phyloP scores from a whole-genome alignment of 2,113 vertebrate genomes.

The Electrona antarctica region DNA sequence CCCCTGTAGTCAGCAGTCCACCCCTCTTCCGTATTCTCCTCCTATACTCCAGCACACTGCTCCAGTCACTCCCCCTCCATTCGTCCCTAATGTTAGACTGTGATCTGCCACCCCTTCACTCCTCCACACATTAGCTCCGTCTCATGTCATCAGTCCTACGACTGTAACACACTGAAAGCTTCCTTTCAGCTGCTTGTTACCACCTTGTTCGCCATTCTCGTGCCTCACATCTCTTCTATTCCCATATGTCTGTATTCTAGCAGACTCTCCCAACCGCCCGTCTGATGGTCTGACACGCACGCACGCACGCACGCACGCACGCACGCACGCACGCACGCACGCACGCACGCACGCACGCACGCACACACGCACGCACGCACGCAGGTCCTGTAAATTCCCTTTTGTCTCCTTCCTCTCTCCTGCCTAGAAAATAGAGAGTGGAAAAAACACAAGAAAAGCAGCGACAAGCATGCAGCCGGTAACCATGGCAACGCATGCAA shows the following conservation, averaged over 20 bases:
- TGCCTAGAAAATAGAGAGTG: not conserved
- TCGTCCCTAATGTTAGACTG: not conserved
- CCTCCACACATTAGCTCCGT: no score
- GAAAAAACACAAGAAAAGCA: conserved; percentile 29
- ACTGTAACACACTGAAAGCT: no score
- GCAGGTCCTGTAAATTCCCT: no score
- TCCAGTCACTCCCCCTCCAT: not conserved
- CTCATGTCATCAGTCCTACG: no score
- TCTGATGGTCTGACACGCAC: no score
- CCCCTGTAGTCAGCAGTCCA: conserved; percentile 36
- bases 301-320: no score
- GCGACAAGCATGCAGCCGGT: conserved; percentile 55
- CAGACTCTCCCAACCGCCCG: no score
- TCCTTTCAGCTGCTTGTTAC: no score
- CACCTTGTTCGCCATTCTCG: not conserved
- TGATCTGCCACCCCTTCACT: not conserved
- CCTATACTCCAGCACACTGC: not conserved
- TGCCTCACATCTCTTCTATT: not conserved
- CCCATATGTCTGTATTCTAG: not conserved
- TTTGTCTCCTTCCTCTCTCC: conserved; percentile 32
- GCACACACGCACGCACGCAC: no score
- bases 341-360: no score
- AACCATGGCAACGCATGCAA: conserved; percentile 71
- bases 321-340: no score
- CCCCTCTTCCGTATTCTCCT: conserved; percentile 15